phyloP scores from a whole-genome alignment of 1,140 invertebrate species.

The Wasmannia auropunctata region DNA sequence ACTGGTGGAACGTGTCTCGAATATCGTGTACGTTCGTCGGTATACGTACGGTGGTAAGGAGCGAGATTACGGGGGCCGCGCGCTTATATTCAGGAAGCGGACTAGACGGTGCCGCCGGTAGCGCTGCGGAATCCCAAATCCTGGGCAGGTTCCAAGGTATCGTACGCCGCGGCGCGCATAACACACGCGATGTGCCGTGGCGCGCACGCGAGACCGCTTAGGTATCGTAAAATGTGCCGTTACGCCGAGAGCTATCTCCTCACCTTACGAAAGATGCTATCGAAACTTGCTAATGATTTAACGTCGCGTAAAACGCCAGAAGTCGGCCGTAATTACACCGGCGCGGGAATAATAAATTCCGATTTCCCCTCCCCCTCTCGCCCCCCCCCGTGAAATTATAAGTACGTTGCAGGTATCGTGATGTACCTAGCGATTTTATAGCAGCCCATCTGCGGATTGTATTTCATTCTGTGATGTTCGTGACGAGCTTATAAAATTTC shows the following conservation, averaged over 20 bases:
- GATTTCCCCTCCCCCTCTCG: too few species aligned
- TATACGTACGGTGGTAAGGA: slow-evolving; percentile 28
- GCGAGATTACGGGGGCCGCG: slow-evolving; percentile 42
- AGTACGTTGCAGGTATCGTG: background rate
- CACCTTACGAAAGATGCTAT: background rate
- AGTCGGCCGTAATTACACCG: slow-evolving; percentile 24
- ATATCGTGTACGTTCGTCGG: slow-evolving; percentile 37
- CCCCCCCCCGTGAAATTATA: background rate
- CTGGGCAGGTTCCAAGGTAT: slow-evolving; percentile 44
- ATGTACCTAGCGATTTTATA: background rate
- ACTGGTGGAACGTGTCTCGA: slow-evolving; percentile 50
- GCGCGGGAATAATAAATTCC: slow-evolving; percentile 25
- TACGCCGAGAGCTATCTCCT: background rate
- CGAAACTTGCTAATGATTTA: slow-evolving; percentile 27
- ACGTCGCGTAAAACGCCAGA: slow-evolving; percentile 16
- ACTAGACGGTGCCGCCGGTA: slow-evolving; percentile 2
- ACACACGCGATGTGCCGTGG: slow-evolving; percentile 14
- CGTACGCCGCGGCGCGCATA: background rate
- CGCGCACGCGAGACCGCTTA: slow-evolving; percentile 37
- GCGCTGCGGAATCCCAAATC: slow-evolving; percentile 48
- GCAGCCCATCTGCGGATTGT: background rate
- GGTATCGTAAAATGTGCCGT: slow-evolving; percentile 47
- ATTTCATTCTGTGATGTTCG: background rate
- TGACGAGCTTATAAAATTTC: slow-evolving; percentile 17
- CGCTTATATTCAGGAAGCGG: slow-evolving; percentile 49